Evolutionary conservation across 2,113 vertebrate species (phyloP), one percentile per base, ranked within the genome.

Genomic region (Pogonocichla stellata): DNA sequence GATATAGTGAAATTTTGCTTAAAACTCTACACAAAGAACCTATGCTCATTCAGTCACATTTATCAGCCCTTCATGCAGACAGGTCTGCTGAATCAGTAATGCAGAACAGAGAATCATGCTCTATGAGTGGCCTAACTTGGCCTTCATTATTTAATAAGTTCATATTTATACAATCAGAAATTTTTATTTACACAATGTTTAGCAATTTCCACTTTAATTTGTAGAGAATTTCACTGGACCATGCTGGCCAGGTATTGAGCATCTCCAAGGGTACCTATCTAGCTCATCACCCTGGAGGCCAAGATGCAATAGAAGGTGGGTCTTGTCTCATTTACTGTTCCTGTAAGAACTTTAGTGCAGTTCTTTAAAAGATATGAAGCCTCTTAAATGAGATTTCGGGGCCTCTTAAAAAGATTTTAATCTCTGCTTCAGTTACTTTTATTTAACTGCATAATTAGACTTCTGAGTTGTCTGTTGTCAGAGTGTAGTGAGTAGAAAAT

Each of bases 251-350:
- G 69, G 4, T 33, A 57, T 4, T 69, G 17, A 79, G 5, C 3
- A 15, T 58, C 47, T 81, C 36, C 45, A 84, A 40, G 48, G 13
- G 5, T 22, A 51, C 9, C 22, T 34, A 31, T 36, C 18, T 42
- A 61, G 38, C 31, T 60, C 75, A 40, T 40, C 6, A 11, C 43
- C 12, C 81, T 79, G 48, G 48, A 69, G 42, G 19, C 10, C 0
- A 9, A 75, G 14, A 3, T 69, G 15, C 19, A 75, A 25, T 4
- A 3, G 3, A 60, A 85, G 13, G 11, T 0, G 0, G 7, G 8
- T 48, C 34, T 48, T 80, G 13, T 24, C 38, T 42, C 50, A 57
- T 62, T 88, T 85, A 81, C 20, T 56, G 3, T 23, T 90, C 12
- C 17, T 88, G 12, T 20, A 42, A 82, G n/a, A 43, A 72, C 5